Evolutionary conservation across 2,888 invertebrate genomes (phyloP).

Genomic region (Drosophila conformis): DNA sequence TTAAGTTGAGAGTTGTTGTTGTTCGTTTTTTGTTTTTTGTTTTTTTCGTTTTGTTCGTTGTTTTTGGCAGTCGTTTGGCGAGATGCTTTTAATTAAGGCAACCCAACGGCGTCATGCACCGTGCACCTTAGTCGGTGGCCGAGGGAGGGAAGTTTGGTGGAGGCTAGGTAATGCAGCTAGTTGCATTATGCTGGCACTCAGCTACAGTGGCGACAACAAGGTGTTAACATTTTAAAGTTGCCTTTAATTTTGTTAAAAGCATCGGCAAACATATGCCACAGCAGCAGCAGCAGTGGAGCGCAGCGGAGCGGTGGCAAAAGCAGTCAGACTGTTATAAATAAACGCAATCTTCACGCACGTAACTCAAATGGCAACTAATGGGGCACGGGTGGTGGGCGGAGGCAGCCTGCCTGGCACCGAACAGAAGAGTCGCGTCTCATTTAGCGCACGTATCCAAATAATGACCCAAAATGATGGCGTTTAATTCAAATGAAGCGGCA

Average conservation of each 20-base stretch:
- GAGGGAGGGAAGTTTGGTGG: not conserved
- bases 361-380: constrained; percentile 75
- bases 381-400: constrained; percentile 21
- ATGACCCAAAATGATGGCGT: constrained; percentile 82
- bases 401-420: constrained; percentile 25
- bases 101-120: constrained; percentile 62
- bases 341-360: constrained; percentile 80
- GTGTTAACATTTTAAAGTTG: constrained; percentile 75
- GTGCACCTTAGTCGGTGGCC: constrained; percentile 39
- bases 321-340: constrained; percentile 70
- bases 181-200: constrained; percentile 47
- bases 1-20: constrained; percentile 53
- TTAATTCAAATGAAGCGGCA: constrained; percentile 71
- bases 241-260: constrained; percentile 71
- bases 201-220: constrained; percentile 45
- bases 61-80: constrained; percentile 34
- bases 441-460: constrained; percentile 82
- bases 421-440: constrained; percentile 73
- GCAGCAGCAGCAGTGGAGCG: too few species aligned
- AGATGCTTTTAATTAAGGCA: constrained; percentile 74
- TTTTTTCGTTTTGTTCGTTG: constrained; percentile 9
- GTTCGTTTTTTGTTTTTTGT: constrained; percentile 12
- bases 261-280: constrained; percentile 47
- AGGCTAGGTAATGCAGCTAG: constrained; percentile 4
- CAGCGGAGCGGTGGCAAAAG: not conserved